A percentile compares a stretch with the other conserved stretches of the same genome.
These are phyloP conservation scores for Notocelia uddmanniana DNA, from an alignment of 2,888 invertebrate genomes.

Conservation along the genomic window DNA sequence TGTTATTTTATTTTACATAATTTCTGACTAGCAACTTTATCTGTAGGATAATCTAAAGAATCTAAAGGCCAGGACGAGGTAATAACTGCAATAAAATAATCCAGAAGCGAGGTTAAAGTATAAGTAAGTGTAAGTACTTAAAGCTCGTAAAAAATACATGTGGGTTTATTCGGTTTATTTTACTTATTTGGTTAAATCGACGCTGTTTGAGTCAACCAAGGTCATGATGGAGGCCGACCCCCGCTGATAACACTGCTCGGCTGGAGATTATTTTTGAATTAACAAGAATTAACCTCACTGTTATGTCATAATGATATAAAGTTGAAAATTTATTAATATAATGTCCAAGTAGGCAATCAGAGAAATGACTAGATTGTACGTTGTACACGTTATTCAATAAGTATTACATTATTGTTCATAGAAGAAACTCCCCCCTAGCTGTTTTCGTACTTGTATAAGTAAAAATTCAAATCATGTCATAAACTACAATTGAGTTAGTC, in stretches of 20 bases:
- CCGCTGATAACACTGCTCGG: not conserved
- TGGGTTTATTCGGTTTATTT: not conserved
- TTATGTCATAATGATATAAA: too few species aligned
- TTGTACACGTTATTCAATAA: too few species aligned
- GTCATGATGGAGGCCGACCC: not conserved
- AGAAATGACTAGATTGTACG: too few species aligned
- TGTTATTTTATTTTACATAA: not conserved
- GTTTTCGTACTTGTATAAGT: too few species aligned
- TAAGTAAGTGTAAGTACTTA: not conserved
- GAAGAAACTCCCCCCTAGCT: too few species aligned
- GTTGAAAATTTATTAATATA: too few species aligned
- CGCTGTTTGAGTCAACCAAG: slow-evolving; percentile 4
- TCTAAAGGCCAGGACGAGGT: slow-evolving; percentile 5
- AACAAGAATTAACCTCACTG: too few species aligned
- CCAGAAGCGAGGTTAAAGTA: not conserved
- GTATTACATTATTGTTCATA: too few species aligned
- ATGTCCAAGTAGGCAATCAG: too few species aligned
- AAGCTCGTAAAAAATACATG: not conserved
- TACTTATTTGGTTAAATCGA: not conserved
- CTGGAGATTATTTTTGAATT: not conserved
- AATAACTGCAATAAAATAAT: slow-evolving; percentile 7
- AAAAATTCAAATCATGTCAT: too few species aligned
- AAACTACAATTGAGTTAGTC: too few species aligned
- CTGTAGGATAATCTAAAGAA: slow-evolving; percentile 8
- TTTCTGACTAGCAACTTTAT: not conserved